Conservation (phyloP, 2,113 vertebrate species). For the Scopus umbretta region DNA sequence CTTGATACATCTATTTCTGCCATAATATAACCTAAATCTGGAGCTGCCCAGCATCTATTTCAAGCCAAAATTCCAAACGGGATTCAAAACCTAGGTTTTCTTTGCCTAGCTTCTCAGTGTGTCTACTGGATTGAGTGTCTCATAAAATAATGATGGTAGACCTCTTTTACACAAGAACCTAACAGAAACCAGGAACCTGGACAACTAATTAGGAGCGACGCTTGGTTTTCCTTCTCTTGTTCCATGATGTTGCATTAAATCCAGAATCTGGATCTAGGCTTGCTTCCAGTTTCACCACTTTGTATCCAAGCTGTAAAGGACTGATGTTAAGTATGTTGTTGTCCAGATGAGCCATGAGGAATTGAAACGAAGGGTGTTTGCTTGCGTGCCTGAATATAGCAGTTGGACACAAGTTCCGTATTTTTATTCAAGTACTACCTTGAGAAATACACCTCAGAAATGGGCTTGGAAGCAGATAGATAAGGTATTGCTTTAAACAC, state of each 20-base stretch:
- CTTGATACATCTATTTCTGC: not conserved
- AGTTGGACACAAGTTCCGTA: not conserved
- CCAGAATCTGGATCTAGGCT: not conserved
- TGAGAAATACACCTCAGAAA: not conserved
- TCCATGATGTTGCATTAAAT: not conserved
- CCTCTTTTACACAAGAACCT: not conserved
- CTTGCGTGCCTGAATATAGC: not conserved
- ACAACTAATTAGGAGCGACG: not conserved
- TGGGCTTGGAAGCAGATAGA: not conserved
- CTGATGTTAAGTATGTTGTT: not conserved
- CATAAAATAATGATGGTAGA: not conserved
- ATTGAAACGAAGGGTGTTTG: not conserved
- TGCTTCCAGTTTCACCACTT: not conserved
- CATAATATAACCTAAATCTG: not conserved
- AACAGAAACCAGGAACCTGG: not conserved
- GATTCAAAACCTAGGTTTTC: not conserved
- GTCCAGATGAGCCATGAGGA: not conserved
- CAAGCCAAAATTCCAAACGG: not conserved
- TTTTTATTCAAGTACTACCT: not conserved
- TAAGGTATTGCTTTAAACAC: not conserved
- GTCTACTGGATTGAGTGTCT: not conserved
- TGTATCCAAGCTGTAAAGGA: not conserved
- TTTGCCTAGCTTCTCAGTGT: fast-evolving
- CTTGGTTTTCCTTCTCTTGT: fast-evolving
- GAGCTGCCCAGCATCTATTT: not conserved